Evolutionary conservation across 2,888 invertebrate species (phyloP).

Genomic region (Oxystoma pomonae): DNA sequence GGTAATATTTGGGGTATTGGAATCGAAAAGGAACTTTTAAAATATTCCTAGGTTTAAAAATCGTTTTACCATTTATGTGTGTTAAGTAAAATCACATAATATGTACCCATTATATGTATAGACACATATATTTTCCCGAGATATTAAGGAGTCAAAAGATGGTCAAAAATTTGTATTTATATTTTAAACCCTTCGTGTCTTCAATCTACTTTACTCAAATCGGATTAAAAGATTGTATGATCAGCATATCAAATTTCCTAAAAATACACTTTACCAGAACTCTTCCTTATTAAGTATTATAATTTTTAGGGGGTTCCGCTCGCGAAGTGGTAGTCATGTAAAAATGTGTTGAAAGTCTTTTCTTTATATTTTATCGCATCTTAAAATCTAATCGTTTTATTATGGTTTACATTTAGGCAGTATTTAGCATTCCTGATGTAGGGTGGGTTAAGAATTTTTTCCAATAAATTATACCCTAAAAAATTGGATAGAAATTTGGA

Average conservation of each 20-base stretch:
- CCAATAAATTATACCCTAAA: neutral
- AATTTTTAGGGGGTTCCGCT: neutral
- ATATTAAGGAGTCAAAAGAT: neutral
- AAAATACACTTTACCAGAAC: neutral
- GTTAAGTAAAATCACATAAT: neutral
- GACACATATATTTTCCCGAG: too few species aligned
- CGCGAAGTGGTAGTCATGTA: neutral
- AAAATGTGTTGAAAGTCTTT: neutral
- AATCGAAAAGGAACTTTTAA: too few species aligned
- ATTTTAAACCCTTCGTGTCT: too few species aligned
- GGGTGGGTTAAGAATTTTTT: neutral
- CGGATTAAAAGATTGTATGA: neutral
- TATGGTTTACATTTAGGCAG: neutral
- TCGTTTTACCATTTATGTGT: neutral
- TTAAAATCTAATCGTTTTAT: constrained; percentile 29
- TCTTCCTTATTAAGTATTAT: too few species aligned
- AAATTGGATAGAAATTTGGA: neutral
- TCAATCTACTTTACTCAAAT: too few species aligned
- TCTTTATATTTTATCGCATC: constrained; percentile 30
- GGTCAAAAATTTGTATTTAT: neutral
- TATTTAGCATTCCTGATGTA: neutral
- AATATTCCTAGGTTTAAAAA: neutral
- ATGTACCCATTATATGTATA: too few species aligned
- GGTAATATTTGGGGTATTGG: neutral
- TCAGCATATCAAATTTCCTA: neutral